Evolutionary conservation across 2,888 invertebrate genomes (phyloP).

Genomic region (Machimus rusticus): DNA sequence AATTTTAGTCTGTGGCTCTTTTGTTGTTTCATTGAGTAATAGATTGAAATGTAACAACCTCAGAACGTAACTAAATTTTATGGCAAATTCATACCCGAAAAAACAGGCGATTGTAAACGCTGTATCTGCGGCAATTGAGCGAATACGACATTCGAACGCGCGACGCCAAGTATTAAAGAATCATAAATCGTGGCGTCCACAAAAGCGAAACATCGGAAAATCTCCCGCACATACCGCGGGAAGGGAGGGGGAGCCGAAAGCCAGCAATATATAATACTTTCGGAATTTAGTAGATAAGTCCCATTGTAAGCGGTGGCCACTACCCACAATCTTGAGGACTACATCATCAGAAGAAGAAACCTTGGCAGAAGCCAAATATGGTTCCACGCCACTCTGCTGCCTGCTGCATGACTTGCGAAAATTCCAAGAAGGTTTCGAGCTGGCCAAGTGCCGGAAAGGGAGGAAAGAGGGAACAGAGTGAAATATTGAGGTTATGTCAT

Average conservation of each 20-base stretch:
- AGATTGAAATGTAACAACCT: background rate
- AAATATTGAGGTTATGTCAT: constrained; percentile 37
- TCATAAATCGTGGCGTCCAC: background rate
- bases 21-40: background rate
- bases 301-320: background rate
- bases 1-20: background rate
- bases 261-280: background rate
- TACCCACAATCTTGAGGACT: background rate
- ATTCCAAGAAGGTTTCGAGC: background rate
- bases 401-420: constrained; percentile 37
- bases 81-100: background rate
- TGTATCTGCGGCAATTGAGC: background rate
- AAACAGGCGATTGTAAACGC: background rate
- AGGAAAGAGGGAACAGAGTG: background rate
- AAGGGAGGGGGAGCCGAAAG: background rate
- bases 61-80: background rate
- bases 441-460: background rate
- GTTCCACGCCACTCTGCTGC: background rate
- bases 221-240: background rate
- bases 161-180: background rate
- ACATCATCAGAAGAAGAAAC: background rate
- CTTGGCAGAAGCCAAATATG: background rate
- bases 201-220: background rate
- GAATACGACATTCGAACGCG: background rate
- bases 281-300: background rate